Evolutionary conservation across 2,888 invertebrate species (phyloP).

Genomic region (Cephonodes hylas): DNA sequence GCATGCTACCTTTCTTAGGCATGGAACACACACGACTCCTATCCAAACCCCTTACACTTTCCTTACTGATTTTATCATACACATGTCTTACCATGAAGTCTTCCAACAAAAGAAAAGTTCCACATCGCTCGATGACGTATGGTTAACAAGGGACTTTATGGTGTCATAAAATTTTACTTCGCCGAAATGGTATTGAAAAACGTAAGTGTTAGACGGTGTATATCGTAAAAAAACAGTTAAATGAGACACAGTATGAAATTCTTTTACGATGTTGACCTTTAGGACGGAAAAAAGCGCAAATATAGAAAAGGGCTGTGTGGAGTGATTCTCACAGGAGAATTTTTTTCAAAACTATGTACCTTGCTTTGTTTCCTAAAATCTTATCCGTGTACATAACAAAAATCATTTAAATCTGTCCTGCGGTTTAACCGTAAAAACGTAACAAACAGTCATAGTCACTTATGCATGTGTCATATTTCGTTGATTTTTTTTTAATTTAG

Average conservation of each 20-base stretch:
- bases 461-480: too few relatives aligned
- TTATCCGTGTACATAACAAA: too few relatives aligned
- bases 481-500: too few relatives aligned
- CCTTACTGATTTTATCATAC: not conserved
- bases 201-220: constrained; percentile 22
- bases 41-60: not conserved
- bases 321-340: too few relatives aligned
- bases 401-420: too few relatives aligned
- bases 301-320: too few relatives aligned
- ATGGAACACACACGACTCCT: too few relatives aligned
- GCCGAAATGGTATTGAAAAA: constrained; percentile 29
- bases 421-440: too few relatives aligned
- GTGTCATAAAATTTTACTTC: constrained; percentile 24
- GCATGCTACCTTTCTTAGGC: too few relatives aligned
- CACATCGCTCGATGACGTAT: constrained; percentile 4
- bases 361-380: too few relatives aligned
- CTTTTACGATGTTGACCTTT: not conserved
- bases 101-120: constrained; percentile 10
- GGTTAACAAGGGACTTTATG: constrained; percentile 19
- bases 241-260: constrained; percentile 1
- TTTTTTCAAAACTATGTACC: too few relatives aligned
- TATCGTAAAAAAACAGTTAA: constrained; percentile 25
- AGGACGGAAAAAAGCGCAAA: not conserved
- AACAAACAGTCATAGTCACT: too few relatives aligned
- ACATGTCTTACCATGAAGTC: not conserved